Base-by-base conservation (phyloP, 23 tunicate genomes). In the Oikopleura dioica region DNA sequence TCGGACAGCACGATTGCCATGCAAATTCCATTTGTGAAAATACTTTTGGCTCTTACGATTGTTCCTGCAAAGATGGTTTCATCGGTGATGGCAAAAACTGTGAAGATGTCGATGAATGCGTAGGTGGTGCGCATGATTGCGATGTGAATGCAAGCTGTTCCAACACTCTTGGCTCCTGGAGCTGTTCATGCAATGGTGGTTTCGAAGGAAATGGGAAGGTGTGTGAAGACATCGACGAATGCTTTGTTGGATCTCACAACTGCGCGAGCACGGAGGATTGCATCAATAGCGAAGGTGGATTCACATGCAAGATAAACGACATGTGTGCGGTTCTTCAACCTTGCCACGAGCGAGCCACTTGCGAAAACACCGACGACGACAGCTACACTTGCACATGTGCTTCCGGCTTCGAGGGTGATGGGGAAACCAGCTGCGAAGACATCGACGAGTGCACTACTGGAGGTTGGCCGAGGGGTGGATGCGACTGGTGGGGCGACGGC, bases 141-240 rank as follows among this genome's bases (percentile, higher is more conserved):
- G 81, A 79, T 51, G 34, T 50, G 16, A 68, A 78, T 35, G 84
- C 82, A 1, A 33, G 0, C 2, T 85, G 89, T 78, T 69, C 59
- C 0, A 79, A 85, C 36, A 30, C 37, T 28, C 78, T 59, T 32
- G 89, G 89, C 0, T 37, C 78, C 37, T 85, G 36, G 35, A 76
- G 59, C 2, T 85, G 89, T 44, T 37, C 76, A 0, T 85, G 89
- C 69, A 68, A 51, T 0, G 81, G 59, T 2, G 89, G 85, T 0
- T 85, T 78, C 69, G 35, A 69, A 33, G 82, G 82, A 35, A 1
- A 36, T 1, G 82, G 84, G 33, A 35, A 24, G 23, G 1, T 0
- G 1, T 85, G 89, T 68, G 36, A 23, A 37, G 79, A 81, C 79
- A 82, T 35, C 55, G 0, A 36, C 59, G 82, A 63, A 36, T 30